Evolutionary conservation across 2,113 vertebrate species (phyloP).

Genomic region (Nothoprocta perdicaria): DNA sequence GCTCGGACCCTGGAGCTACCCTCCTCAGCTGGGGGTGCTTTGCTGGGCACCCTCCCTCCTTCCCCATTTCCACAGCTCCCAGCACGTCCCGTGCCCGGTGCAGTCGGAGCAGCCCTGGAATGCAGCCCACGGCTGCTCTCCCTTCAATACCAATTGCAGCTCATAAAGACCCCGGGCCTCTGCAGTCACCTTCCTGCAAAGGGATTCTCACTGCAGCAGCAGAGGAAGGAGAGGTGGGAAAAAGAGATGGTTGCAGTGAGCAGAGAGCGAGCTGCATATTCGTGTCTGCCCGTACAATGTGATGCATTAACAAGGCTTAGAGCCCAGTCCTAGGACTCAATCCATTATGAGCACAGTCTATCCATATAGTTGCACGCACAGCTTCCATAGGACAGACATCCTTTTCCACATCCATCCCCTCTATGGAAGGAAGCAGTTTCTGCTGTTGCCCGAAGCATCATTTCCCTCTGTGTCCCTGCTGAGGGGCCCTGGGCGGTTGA

Average conservation of each 20-base stretch:
- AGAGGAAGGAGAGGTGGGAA: neutral
- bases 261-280: rapidly evolving
- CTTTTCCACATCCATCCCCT: neutral
- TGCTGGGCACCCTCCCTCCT: neutral
- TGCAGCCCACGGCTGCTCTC: neutral
- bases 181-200: neutral
- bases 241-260: neutral
- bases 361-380: neutral
- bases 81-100: neutral
- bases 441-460: neutral
- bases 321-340: neutral
- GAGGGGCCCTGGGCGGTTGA: neutral
- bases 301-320: rapidly evolving
- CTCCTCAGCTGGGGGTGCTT: neutral
- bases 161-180: neutral
- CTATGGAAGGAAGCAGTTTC: neutral
- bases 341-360: neutral
- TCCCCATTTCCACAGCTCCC: neutral
- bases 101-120: neutral
- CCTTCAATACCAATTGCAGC: neutral
- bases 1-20: neutral
- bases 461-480: neutral
- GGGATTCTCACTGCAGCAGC: neutral
- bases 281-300: neutral
- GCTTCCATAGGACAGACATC: neutral